Evolutionary conservation across 2,888 invertebrate species (phyloP), one percentile per base, ranked within the genome.

Genomic region (Spodoptera littoralis): DNA sequence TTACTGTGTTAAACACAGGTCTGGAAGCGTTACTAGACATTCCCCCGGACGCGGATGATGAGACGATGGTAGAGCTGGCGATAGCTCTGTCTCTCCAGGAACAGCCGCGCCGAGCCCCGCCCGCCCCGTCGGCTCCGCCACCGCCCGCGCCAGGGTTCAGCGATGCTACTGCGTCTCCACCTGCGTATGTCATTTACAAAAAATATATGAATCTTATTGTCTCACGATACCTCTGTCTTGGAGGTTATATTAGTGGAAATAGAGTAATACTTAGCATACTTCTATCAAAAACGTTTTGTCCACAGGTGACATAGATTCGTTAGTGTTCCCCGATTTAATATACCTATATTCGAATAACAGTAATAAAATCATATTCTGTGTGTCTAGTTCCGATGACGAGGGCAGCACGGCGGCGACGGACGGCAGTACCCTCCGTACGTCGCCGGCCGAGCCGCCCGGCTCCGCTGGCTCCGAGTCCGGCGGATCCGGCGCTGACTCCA

Each of bases 361-460:
- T 43, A 70, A 65, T 36, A 70, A 63, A 70, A 13, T 46, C 27
- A 63, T 70, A 65, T 70, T 44, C 13, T 24, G 18, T 11, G 59
- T 52, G 1, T 47, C 36, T 42, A 98, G 98, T 5, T 98, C 98
- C 11, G 99, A 99, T 87, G 98, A 98, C 88, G 99, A 99, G 90
- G 99, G 98, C 57, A 98, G 98, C 75, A 99, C 98, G 43, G 99
- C 98, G 9, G 98, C 98, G 1, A 99, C 98, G 0, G 99, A 99
- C 89, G 98, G 98, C 61, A 98, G 98, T 53, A 98, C 98, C 0
- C 95, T 99, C 68, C 96, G 98, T 70, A 93, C 95, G 41, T 94
- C 94, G 2, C 94, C 92, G 0, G 92, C 93, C 0, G 94, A 94
- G 64, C 85, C 90, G 2, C 90, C 92, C 36, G 94, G 93, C 58